Conservation (phyloP, 2,797 vertebrate genomes). For the Lerista edwardsae region DNA sequence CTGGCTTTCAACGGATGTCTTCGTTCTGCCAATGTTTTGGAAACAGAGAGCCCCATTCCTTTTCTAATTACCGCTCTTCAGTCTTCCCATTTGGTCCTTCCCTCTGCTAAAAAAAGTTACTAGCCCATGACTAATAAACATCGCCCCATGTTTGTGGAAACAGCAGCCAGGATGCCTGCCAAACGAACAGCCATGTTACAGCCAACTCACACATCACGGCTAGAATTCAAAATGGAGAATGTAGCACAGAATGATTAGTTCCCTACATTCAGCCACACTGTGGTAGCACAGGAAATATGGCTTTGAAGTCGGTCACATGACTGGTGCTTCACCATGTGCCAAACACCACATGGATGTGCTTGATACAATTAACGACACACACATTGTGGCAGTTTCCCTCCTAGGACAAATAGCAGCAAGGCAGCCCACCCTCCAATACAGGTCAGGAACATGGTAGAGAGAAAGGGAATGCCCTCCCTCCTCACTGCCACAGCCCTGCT, state of each 20-base stretch:
- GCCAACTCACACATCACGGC: background rate
- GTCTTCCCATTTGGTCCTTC: rapidly evolving
- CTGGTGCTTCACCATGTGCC: background rate
- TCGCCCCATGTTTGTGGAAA: background rate
- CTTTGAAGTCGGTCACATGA: background rate
- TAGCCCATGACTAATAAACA: background rate
- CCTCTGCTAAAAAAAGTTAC: background rate
- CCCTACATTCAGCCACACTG: background rate
- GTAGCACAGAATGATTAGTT: background rate
- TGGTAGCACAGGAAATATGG: background rate
- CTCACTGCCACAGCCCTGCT: no score
- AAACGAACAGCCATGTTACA: background rate
- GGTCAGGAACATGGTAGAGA: no score
- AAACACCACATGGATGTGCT: background rate
- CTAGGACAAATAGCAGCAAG: no score
- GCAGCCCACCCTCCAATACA: no score
- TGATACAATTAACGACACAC: background rate
- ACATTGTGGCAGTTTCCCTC: no score
- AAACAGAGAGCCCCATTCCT: rapidly evolving
- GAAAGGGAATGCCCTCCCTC: no score
- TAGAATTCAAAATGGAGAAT: background rate
- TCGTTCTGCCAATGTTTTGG: background rate
- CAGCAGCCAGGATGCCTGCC: background rate
- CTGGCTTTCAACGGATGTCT: background rate
- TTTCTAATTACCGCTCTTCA: rapidly evolving